A percentile compares a stretch with the other conserved stretches of the same genome.
Evolutionary conservation across 1,140 invertebrate species (phyloP).

Genomic region (Eurosta solidaginis): DNA sequence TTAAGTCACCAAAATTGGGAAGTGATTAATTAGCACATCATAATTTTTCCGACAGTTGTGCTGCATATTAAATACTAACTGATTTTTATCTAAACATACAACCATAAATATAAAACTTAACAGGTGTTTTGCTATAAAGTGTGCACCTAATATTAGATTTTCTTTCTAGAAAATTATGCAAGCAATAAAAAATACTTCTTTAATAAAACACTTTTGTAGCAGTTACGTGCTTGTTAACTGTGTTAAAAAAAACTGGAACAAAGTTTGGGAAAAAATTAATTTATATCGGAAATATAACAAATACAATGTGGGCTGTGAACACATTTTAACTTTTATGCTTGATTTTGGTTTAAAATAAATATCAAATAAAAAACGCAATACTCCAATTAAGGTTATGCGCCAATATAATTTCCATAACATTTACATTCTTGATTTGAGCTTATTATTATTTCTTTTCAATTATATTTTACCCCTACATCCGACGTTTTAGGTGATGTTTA

Average conservation of each 20-base stretch:
- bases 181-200: neutral
- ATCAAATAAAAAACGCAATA: neutral
- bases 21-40: slow-evolving; percentile 32
- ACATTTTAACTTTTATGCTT: neutral
- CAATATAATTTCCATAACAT: neutral
- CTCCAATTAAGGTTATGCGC: neutral
- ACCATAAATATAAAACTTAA: too few relatives aligned
- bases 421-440: neutral
- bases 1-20: slow-evolving; percentile 19
- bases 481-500: too few relatives aligned
- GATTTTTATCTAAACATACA: neutral
- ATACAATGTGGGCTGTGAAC: neutral
- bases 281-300: neutral
- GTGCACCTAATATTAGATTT: neutral
- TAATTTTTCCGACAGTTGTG: neutral
- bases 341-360: neutral
- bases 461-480: too few relatives aligned
- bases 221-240: neutral
- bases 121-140: too few relatives aligned
- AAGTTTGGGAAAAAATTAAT: slow-evolving; percentile 4
- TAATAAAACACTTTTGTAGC: neutral
- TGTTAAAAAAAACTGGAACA: neutral
- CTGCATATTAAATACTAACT: neutral
- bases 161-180: neutral
- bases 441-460: too few relatives aligned